Conservation (phyloP, 2,888 invertebrate genomes). For the Pheosia gnoma region DNA sequence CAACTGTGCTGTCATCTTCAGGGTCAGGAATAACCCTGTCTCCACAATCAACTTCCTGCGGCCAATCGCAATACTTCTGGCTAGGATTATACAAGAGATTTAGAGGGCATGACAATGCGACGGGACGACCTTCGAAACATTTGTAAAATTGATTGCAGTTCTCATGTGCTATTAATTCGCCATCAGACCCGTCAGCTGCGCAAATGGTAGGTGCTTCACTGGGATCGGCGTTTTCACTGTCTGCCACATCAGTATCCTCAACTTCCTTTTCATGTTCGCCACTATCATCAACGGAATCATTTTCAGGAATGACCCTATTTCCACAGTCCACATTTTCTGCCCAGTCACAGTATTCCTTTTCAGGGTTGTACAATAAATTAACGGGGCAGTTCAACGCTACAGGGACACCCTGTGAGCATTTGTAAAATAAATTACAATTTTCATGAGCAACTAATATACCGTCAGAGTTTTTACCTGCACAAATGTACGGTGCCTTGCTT, state of each 20-base stretch:
- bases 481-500: conserved; percentile 9
- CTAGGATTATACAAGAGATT: conserved; percentile 24
- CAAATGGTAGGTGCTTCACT: conserved; percentile 43
- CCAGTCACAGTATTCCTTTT: conserved; percentile 16
- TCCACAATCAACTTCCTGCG: conserved; percentile 42
- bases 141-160: conserved; percentile 48
- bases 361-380: conserved; percentile 30
- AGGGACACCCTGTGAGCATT: conserved; percentile 25
- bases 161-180: conserved; percentile 42
- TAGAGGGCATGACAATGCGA: conserved; percentile 18
- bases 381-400: conserved; percentile 24
- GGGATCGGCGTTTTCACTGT: conserved; percentile 15
- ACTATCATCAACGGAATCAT: background rate
- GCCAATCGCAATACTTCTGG: conserved; percentile 41
- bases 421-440: conserved; percentile 36
- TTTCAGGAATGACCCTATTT: conserved; percentile 14
- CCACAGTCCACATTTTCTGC: conserved; percentile 19
- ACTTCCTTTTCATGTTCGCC: background rate
- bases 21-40: conserved; percentile 28
- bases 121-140: conserved; percentile 32
- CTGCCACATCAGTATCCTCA: background rate
- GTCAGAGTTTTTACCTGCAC: conserved; percentile 20
- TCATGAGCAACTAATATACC: conserved; percentile 35
- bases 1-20: conserved; percentile 10
- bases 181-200: conserved; percentile 33